Conservation (phyloP, 35 echinoderm and acorn worm genomes). For the Acanthaster planci region DNA sequence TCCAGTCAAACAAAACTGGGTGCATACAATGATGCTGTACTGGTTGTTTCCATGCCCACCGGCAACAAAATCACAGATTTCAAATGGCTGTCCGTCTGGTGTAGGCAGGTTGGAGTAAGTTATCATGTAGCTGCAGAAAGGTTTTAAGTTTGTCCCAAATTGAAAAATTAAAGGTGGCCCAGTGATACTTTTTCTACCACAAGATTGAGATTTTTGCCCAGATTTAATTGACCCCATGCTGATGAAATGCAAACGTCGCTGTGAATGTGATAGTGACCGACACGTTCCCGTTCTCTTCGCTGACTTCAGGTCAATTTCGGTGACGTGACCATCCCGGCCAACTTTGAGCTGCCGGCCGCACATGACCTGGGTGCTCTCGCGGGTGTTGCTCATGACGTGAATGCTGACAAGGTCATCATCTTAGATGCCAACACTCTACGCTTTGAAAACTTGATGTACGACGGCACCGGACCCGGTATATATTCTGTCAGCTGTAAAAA, state of each 20-base stretch:
- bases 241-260: too few species aligned
- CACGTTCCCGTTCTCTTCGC: too few species aligned
- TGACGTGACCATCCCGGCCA: constrained; percentile 19
- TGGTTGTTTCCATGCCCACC: constrained; percentile 45
- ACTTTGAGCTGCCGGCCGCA: constrained; percentile 31
- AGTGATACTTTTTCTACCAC: too few species aligned
- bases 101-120: constrained; percentile 39
- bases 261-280: too few species aligned
- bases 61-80: constrained; percentile 55
- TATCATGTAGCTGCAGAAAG: too few species aligned
- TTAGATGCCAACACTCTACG: constrained; percentile 54
- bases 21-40: constrained; percentile 43
- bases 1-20: constrained; percentile 52
- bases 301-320: constrained; percentile 54
- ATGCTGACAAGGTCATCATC: constrained; percentile 47
- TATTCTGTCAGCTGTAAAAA: too few species aligned
- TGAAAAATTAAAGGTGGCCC: too few species aligned
- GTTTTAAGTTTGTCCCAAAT: too few species aligned
- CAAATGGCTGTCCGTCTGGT: constrained; percentile 88
- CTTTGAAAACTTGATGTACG: constrained; percentile 67
- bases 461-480: constrained; percentile 81
- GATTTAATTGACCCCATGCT: too few species aligned
- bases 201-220: too few species aligned
- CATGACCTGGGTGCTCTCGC: constrained; percentile 36
- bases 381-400: constrained; percentile 56